Base-by-base conservation (phyloP, 2,888 invertebrate genomes). In the Acanthococcus lagerstroemiae region DNA sequence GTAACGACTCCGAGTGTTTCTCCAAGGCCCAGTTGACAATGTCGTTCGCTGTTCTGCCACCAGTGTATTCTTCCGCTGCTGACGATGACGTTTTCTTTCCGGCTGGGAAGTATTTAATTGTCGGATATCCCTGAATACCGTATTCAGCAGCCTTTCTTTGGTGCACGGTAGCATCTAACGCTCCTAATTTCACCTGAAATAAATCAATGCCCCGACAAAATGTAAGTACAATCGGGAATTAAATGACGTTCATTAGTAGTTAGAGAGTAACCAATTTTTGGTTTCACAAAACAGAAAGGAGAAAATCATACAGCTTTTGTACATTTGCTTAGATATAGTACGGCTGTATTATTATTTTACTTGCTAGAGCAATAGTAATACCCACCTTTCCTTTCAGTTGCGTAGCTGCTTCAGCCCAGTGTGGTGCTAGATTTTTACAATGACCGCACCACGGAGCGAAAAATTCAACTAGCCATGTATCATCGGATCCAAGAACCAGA, bases 391-490 rank as follows among this genome's bases (percentile, higher is more conserved):
- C 97, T 79, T 94, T 95, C 21, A 99, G 83, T 75, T 95, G 88
- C 4, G 86, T 80, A 19, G 99, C 97, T 1, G 99, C 99, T 74
- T 88, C 85, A 12, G 89, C 90, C 96, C 96, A 99, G 70, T 95
- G 90, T 0, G 97, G 97, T 65, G 90, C 96, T 63, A 99, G 80
- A 75, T 88, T 94, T 79, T 97, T 96, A 79, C 95, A 95, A 77
- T 95, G 95, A 4, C 95, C 94, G 76, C 95, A 95, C 90, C 95
- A 95, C 0, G 92, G 92, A 5, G 97, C 97, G 77, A 85, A 97
- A 82, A 99, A 97, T 78, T 97, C 96, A 1, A 99, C 94, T 71
- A 99, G 78, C 95, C 96, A 97, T 77, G 95, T 82, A 74, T 97
- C 96, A 17, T 96, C 91, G 55, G 94, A 94, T 72, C 91, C 82